Evolutionary conservation across 35 echinoderm and acorn worm species (phyloP).

Genomic region (Strongylocentrotus purpuratus): DNA sequence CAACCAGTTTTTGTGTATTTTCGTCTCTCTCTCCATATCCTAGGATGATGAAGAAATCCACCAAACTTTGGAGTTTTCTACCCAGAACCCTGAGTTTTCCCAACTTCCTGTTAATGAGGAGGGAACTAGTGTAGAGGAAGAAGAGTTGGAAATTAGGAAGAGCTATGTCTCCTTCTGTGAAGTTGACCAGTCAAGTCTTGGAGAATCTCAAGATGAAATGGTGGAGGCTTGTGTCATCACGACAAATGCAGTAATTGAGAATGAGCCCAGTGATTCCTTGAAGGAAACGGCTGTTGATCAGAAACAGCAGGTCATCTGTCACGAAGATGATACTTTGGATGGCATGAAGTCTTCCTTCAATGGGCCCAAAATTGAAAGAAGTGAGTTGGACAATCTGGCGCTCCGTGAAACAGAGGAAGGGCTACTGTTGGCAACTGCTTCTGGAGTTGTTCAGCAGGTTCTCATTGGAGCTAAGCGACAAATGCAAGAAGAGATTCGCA

Average conservation of each 20-base stretch:
- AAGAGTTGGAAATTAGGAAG: background rate
- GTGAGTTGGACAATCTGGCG: background rate
- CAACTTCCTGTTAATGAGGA: background rate
- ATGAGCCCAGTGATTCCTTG: background rate
- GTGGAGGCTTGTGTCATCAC: background rate
- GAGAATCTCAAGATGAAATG: background rate
- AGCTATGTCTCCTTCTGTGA: background rate
- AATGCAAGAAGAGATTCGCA: background rate
- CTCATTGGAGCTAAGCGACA: slow-evolving; percentile 6
- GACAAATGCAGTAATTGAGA: background rate
- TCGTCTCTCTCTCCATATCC: background rate
- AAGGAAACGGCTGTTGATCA: background rate
- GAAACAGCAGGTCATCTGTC: background rate
- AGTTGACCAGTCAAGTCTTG: background rate
- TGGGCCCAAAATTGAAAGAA: background rate
- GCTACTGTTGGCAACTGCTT: background rate
- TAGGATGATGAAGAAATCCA: background rate
- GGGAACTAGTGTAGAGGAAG: background rate
- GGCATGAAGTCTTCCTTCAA: no score
- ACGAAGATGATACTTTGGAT: background rate
- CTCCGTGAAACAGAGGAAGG: background rate
- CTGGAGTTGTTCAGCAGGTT: background rate
- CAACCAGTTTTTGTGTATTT: slow-evolving; percentile 3
- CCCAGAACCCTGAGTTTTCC: background rate
- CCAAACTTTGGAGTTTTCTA: background rate